phyloP scores from a whole-genome alignment of 2,888 invertebrate genomes.

The Drosophila affinis region DNA sequence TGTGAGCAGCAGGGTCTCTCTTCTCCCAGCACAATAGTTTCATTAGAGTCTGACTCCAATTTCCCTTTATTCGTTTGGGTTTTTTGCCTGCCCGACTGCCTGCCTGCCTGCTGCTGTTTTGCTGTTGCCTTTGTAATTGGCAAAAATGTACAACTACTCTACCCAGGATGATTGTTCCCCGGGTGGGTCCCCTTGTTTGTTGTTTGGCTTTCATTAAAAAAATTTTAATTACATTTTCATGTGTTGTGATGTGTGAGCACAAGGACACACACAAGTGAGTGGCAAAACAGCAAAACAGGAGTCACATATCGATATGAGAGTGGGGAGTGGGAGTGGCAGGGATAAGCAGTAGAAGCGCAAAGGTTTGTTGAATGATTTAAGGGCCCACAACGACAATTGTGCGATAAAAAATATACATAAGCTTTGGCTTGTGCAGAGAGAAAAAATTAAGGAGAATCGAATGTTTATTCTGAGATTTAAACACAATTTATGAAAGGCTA shows the following conservation, averaged over 20 bases:
- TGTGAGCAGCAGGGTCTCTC: not conserved
- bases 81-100: not conserved
- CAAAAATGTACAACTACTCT: conserved; percentile 26
- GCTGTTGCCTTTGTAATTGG: conserved; percentile 30
- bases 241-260: not conserved
- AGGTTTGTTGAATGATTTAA: not conserved
- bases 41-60: conserved; percentile 14
- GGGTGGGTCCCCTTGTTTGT: not conserved
- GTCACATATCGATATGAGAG: not conserved
- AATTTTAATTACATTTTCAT: conserved; percentile 33
- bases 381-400: not conserved
- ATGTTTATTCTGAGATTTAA: no score
- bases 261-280: not conserved
- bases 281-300: conserved; percentile 1
- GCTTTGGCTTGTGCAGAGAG: no score
- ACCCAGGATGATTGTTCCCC: not conserved
- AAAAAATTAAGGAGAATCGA: no score
- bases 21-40: conserved; percentile 12
- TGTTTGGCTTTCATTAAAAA: conserved; percentile 28
- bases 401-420: not conserved
- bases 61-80: conserved; percentile 9
- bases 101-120: no score
- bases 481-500: no score
- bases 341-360: not conserved
- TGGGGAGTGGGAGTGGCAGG: no score